A percentile compares a stretch with the other conserved stretches of the same genome.
Conservation (phyloP, 2,888 invertebrate species). For the Sisyra terminalis region DNA sequence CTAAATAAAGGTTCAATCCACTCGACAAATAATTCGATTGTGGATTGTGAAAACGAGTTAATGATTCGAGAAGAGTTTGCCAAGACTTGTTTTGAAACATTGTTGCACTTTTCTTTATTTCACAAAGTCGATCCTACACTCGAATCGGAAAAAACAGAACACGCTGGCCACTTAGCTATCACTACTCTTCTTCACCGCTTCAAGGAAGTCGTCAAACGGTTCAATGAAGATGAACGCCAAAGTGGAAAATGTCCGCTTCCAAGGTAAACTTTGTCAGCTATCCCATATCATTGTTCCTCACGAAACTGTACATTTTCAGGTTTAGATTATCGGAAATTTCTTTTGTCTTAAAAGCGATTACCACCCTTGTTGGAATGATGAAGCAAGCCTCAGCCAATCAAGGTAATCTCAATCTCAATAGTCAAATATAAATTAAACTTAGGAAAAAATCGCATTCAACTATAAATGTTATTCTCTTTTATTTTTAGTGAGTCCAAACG, state of each 20-base stretch:
- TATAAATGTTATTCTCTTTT: conserved; percentile 8
- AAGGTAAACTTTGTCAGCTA: no score
- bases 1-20: conserved; percentile 76
- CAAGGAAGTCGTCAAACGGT: conserved; percentile 79
- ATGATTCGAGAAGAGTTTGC: conserved; percentile 90
- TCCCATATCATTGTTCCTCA: no score
- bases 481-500: conserved; percentile 61
- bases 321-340: conserved; percentile 90
- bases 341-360: conserved; percentile 86
- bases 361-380: conserved; percentile 80
- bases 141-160: conserved; percentile 22
- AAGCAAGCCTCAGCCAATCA: conserved; percentile 81
- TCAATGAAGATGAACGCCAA: conserved; percentile 67
- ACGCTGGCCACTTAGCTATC: conserved; percentile 64
- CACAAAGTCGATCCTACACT: conserved; percentile 43
- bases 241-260: conserved; percentile 76
- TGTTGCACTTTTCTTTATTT: conserved; percentile 80
- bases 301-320: conserved; percentile 31
- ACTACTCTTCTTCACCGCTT: conserved; percentile 85
- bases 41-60: conserved; percentile 62
- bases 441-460: neutral
- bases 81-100: conserved; percentile 88
- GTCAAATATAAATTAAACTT: neutral
- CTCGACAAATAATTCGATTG: conserved; percentile 40
- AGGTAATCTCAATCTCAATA: conserved; percentile 30